Conservation (phyloP, 1,140 invertebrate species). For the Pygmarrhopalites habei region DNA sequence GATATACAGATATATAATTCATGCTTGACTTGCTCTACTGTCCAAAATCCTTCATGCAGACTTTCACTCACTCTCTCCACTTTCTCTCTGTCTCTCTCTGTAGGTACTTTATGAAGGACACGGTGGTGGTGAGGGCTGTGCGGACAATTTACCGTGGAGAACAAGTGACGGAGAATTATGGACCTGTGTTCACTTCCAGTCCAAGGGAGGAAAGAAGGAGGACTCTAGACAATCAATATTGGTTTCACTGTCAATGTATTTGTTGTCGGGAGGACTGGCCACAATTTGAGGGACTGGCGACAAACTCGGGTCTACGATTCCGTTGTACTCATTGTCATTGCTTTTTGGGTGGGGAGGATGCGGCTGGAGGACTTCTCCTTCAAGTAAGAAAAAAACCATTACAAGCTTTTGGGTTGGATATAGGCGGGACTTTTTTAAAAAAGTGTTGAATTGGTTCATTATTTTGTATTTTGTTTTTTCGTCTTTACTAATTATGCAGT, state of each 20-base stretch:
- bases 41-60: too few species aligned
- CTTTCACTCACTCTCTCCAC: too few species aligned
- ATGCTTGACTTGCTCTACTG: background rate
- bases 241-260: conserved; percentile 74
- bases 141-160: conserved; percentile 65
- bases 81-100: conserved; percentile 29
- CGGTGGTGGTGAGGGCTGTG: conserved; percentile 69
- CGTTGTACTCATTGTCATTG: conserved; percentile 29
- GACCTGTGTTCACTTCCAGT: conserved; percentile 72
- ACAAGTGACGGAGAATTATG: conserved; percentile 85
- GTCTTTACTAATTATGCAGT: too few species aligned
- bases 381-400: too few species aligned
- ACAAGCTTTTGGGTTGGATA: too few species aligned
- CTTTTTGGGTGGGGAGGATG: conserved; percentile 25
- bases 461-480: too few species aligned
- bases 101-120: conserved; percentile 73
- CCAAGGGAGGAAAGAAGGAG: conserved; percentile 56
- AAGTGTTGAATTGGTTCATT: too few species aligned
- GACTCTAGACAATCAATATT: conserved; percentile 68
- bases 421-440: too few species aligned
- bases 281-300: conserved; percentile 61
- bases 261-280: conserved; percentile 80
- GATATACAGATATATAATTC: background rate
- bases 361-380: conserved; percentile 58
- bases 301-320: conserved; percentile 19